phyloP scores from a whole-genome alignment of 2,888 invertebrate genomes.

The Plusia festucae region DNA sequence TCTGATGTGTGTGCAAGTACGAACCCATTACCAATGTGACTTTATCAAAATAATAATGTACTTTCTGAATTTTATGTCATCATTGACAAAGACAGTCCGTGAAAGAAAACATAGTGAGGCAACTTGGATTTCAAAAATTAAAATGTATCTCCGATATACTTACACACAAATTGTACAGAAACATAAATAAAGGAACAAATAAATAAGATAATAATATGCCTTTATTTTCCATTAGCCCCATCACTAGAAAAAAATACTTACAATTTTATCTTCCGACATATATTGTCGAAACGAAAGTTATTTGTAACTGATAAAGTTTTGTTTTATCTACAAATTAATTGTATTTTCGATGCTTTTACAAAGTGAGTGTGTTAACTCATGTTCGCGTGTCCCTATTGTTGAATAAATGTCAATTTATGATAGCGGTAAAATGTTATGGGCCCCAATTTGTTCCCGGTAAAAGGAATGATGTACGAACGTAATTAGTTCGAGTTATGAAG shows the following conservation, averaged over 20 bases:
- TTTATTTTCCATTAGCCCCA: slow-evolving; percentile 17
- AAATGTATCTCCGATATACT: too few species aligned
- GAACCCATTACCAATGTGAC: too few species aligned
- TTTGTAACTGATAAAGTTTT: slow-evolving; percentile 45
- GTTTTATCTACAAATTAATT: slow-evolving; percentile 53
- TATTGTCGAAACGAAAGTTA: slow-evolving; percentile 33
- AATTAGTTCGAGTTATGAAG: not conserved
- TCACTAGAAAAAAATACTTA: slow-evolving; percentile 21
- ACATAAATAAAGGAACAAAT: too few species aligned
- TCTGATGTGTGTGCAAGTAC: too few species aligned
- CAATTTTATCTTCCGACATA: slow-evolving; percentile 5
- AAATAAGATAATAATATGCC: too few species aligned
- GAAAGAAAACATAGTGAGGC: too few species aligned
- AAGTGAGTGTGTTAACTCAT: slow-evolving; percentile 21
- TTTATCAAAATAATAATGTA: too few species aligned
- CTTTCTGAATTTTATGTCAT: too few species aligned
- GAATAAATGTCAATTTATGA: slow-evolving; percentile 34
- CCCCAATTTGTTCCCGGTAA: slow-evolving; percentile 23
- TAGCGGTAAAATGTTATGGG: slow-evolving; percentile 31
- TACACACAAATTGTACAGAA: too few species aligned
- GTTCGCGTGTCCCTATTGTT: slow-evolving; percentile 24
- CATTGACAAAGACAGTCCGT: too few species aligned
- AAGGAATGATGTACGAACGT: slow-evolving; percentile 5
- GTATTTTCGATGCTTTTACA: slow-evolving; percentile 44
- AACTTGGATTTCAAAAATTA: too few species aligned